phyloP scores from a whole-genome alignment of 2,113 vertebrate genomes.

The Centropristis striata region DNA sequence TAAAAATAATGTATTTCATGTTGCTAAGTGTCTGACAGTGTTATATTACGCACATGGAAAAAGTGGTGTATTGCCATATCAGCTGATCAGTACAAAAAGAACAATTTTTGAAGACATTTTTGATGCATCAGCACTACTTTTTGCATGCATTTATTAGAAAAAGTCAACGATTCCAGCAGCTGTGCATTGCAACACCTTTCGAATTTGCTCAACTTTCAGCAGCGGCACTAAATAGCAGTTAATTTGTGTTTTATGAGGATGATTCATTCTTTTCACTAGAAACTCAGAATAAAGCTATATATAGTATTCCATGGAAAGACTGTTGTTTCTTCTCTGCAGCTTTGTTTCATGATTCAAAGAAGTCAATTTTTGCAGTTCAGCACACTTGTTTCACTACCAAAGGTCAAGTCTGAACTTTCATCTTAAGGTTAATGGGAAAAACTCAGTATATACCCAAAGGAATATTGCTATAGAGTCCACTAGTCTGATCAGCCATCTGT shows the following conservation, averaged over 20 bases:
- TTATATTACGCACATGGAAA: background rate
- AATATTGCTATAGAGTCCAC: background rate
- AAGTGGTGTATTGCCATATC: background rate
- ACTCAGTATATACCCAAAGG: too few species aligned
- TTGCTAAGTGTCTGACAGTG: background rate
- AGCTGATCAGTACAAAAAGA: background rate
- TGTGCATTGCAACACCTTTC: too few species aligned
- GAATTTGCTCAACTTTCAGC: background rate
- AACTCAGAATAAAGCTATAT: background rate
- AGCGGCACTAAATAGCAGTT: background rate
- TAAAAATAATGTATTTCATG: background rate
- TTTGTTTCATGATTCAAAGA: background rate
- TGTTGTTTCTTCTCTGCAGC: background rate
- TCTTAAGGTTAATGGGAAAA: constrained; percentile 23
- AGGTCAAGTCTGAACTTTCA: background rate
- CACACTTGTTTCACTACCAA: background rate
- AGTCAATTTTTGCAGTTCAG: background rate
- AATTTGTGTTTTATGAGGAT: background rate
- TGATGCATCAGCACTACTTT: background rate
- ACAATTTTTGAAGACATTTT: too few species aligned
- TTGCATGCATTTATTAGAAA: background rate
- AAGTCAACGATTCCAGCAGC: background rate
- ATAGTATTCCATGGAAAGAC: background rate
- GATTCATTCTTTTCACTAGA: background rate
- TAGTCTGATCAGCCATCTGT: background rate